Evolutionary conservation across 2,797 vertebrate species (phyloP).

Genomic region (Gymnopithys bicolor): DNA sequence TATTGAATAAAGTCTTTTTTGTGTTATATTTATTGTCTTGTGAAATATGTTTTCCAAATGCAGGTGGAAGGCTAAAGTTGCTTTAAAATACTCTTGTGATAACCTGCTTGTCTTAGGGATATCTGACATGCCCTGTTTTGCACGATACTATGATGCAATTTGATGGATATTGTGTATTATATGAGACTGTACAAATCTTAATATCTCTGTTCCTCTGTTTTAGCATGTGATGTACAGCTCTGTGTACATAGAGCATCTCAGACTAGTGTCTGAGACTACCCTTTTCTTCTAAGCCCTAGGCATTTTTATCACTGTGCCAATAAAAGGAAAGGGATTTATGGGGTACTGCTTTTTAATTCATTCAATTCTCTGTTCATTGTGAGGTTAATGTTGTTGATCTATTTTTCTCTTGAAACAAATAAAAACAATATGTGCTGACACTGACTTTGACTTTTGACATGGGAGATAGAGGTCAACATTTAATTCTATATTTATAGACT

Average conservation of each 20-base stretch:
- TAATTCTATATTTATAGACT: slow-evolving; percentile 83
- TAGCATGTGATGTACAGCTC: slow-evolving; percentile 62
- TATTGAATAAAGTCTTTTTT: neutral
- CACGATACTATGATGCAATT: neutral
- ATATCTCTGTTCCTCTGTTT: slow-evolving; percentile 64
- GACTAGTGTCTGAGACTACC: slow-evolving; percentile 55
- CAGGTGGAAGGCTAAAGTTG: neutral
- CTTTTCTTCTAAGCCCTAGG: slow-evolving; percentile 71
- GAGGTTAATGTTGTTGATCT: slow-evolving; percentile 83
- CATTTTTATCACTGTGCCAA: slow-evolving; percentile 81
- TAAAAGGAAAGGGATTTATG: slow-evolving; percentile 81
- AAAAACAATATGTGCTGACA: slow-evolving; percentile 82
- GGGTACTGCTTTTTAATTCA: slow-evolving; percentile 82
- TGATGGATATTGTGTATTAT: slow-evolving; percentile 56
- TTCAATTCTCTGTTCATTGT: slow-evolving; percentile 83
- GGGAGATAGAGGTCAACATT: slow-evolving; percentile 78
- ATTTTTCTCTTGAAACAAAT: slow-evolving; percentile 84
- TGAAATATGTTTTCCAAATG: neutral
- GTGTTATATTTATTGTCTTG: neutral
- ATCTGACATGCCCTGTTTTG: slow-evolving; percentile 29
- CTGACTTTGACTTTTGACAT: slow-evolving; percentile 80
- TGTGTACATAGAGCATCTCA: slow-evolving; percentile 54
- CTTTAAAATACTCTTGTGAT: slow-evolving; percentile 7
- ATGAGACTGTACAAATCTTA: slow-evolving; percentile 34
- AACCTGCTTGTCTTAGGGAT: neutral